Evolutionary conservation across 2,797 vertebrate genomes (phyloP), one percentile per base, ranked within the genome.

Genomic region (Aphelocoma californica): DNA sequence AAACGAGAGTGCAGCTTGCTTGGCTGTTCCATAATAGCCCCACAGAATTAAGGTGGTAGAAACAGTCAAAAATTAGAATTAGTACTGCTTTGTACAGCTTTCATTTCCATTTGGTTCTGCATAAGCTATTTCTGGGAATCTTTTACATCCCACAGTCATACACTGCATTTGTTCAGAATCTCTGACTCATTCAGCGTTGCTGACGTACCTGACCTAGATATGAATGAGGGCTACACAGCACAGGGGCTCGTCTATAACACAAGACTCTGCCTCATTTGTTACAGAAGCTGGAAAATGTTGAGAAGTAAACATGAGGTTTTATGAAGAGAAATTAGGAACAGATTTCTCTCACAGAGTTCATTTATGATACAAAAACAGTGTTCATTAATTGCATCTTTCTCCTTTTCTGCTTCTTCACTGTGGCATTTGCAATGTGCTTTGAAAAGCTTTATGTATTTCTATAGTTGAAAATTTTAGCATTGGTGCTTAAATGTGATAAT

Each of bases 181-280:
- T 77, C 47, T 66, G 86, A 92, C 69, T 77, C 92, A 44, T 51
- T 60, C 36, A 66, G 86, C 7, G 0, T 47, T 88, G 73, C 36
- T 74, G 77, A 60, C 12, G n/a, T 74, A 60, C 86, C 83, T 90
- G 91, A 88, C 91, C 89, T 71, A 81, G 48, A 78, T 78, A 84
- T 26, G 69, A 78, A 58, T 58, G 42, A 77, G 34, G 75, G 72
- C 80, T 80, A 40, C 83, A n/a, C 10, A 66, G 86, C 69, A 73
- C 66, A 79, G n/a, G 28, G 28, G 5, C 4, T 66, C 53, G 7
- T 66, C 72, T 77, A 56, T 50, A 44, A 65, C 86, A 80, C 44
- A 65, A 38, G 64, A 36, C 15, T 78, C 86, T 89, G 79, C 36
- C 20, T 81, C 31, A 4, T 56, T 77, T 86, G 34, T 77, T 78